Evolutionary conservation across 2,113 vertebrate species (phyloP).

Genomic region (Plestiodon gilberti): DNA sequence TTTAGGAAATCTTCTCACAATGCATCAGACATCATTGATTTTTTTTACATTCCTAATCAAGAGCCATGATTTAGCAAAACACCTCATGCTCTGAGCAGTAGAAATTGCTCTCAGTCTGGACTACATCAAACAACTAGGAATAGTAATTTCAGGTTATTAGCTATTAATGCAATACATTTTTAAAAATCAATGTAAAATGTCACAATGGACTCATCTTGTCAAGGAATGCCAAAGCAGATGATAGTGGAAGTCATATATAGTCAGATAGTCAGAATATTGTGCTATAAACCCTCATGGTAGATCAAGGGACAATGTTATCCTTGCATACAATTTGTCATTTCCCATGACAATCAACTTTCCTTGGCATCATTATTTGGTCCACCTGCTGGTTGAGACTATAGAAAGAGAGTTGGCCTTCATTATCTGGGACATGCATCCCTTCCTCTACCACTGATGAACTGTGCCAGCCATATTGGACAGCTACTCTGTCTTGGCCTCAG

Average conservation of each 20-base stretch:
- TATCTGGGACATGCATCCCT: background rate
- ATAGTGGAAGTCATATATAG: background rate
- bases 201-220: background rate
- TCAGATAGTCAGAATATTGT: background rate
- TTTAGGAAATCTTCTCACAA: conserved; percentile 1
- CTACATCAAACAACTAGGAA: background rate
- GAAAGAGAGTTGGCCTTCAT: background rate
- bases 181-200: background rate
- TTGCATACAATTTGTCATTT: background rate
- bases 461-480: background rate
- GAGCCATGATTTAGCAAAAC: background rate
- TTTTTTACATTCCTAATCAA: background rate
- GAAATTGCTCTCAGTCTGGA: background rate
- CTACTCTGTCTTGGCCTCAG: background rate
- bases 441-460: background rate
- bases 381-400: background rate
- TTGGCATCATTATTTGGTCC: background rate
- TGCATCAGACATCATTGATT: background rate
- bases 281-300: background rate
- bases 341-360: background rate
- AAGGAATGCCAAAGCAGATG: background rate
- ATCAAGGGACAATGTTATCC: background rate
- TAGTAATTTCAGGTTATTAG: background rate
- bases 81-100: background rate
- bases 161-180: background rate